Base-by-base conservation (phyloP, 2,888 invertebrate species). In the Ellobium chinense region DNA sequence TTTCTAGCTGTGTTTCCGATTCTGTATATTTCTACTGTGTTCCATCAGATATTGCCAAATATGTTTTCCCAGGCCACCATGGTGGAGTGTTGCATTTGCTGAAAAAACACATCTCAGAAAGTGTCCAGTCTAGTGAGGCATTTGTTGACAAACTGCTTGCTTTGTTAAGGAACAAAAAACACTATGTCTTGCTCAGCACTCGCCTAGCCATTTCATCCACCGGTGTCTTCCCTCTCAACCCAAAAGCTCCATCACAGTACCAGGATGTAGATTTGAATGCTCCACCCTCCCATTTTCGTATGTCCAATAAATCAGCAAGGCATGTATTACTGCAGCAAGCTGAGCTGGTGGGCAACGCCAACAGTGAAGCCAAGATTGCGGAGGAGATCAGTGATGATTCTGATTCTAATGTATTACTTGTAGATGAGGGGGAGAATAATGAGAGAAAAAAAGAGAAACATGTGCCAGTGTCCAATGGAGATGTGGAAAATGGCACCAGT, bases 41-140 rank as follows among this genome's bases (percentile, higher is more conserved):
- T 24, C 74, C 80, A 7, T 21, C 27, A 4, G 74, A 80, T 12
- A 34, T 75, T 46, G 39, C 66, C 7, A 46, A 69, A 27, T 68
- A 56, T 46, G 75, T 69, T 14, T 79, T 79, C 46, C 79, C 79
- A 27, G 79, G 73, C 18, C 46, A 24, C 18, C 70, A 70, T 65
- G 79, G 79, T 34, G 79, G 79, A 0, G 14, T 69, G n/a, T 21
- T 68, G n/a, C 29, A 69, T 29, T 24, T 69, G 31, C n/a, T 77
- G 37, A 77, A 37, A 14, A 14, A 27, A 4, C 29, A 27, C 2
- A 2, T 56, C 9, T 54, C 65, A 27, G 29, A 54, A 18, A 1
- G 29, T 39, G 62, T 27, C 21, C 74, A 62, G 9, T 46, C 29
- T 7, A 29, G 46, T 27, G 39, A n/a, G n/a, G 46, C 37, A 21